phyloP scores from a whole-genome alignment of 2,113 vertebrate species.

The Antennarius striatus region DNA sequence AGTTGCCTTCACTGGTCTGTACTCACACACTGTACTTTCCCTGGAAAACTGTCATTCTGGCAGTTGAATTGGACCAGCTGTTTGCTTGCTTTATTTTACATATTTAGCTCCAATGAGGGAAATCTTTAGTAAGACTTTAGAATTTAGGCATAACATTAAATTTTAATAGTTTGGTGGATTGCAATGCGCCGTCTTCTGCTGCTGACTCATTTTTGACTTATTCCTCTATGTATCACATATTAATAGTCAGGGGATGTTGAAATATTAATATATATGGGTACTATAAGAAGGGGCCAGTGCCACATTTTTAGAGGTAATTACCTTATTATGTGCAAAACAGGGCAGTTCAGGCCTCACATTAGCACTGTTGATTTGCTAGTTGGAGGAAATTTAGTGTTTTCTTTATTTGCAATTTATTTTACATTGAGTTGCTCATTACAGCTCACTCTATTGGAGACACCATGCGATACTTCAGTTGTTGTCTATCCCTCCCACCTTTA shows the following conservation, averaged over 20 bases:
- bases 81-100: conserved; percentile 51
- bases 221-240: conserved; percentile 24
- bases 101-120: conserved; percentile 33
- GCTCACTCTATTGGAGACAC: conserved; percentile 16
- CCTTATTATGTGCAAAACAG: conserved; percentile 13
- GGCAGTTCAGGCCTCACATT: conserved; percentile 7
- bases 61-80: conserved; percentile 15
- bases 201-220: neutral
- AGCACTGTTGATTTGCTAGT: conserved; percentile 13
- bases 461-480: conserved; percentile 14
- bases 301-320: conserved; percentile 30
- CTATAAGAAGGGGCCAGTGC: conserved; percentile 16
- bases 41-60: conserved; percentile 6
- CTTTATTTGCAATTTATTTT: conserved; percentile 12
- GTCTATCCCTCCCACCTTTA: neutral
- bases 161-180: conserved; percentile 38
- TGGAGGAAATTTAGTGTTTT: conserved; percentile 3
- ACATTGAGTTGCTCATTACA: conserved; percentile 43
- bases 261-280: conserved; percentile 30
- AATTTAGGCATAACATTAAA: conserved; percentile 36
- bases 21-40: neutral
- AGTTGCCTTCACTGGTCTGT: neutral
- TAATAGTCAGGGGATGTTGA: conserved; percentile 26
- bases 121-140: neutral
- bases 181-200: conserved; percentile 9